Percentiles rank a stretch among this genome's conserved stretches.
Conservation (phyloP, 1,140 invertebrate genomes). For the Hetaerina americana region DNA sequence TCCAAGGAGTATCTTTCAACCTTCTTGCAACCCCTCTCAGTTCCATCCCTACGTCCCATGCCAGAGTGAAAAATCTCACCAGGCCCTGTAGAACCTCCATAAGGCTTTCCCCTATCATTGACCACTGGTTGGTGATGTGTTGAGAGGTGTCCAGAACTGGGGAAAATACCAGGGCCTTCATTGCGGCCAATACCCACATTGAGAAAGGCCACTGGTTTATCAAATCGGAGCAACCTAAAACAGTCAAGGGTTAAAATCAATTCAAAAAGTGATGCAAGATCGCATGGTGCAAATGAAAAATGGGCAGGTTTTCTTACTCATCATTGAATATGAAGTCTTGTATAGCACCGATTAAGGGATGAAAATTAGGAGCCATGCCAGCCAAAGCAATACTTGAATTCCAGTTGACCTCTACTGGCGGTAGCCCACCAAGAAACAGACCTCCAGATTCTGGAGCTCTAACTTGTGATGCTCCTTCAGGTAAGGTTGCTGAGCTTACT, state of each 20-base stretch:
- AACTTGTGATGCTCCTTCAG: slow-evolving; percentile 35
- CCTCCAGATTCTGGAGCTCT: slow-evolving; percentile 35
- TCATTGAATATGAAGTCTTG: slow-evolving; percentile 69
- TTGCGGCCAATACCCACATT: slow-evolving; percentile 55
- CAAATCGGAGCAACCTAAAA: slow-evolving; percentile 46
- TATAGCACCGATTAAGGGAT: slow-evolving; percentile 54
- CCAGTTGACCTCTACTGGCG: slow-evolving; percentile 21
- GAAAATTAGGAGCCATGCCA: slow-evolving; percentile 36
- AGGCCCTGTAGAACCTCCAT: neutral
- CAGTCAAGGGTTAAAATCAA: too few relatives aligned
- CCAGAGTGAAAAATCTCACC: neutral
- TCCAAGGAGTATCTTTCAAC: slow-evolving; percentile 47
- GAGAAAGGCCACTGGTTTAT: slow-evolving; percentile 46
- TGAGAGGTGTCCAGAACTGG: neutral
- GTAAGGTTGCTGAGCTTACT: slow-evolving; percentile 37
- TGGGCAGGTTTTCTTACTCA: slow-evolving; percentile 36
- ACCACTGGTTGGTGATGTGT: neutral
- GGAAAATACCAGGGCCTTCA: neutral
- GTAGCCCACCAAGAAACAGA: slow-evolving; percentile 50
- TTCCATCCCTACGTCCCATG: neutral
- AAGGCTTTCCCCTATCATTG: neutral
- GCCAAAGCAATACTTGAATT: slow-evolving; percentile 31
- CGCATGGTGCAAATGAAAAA: too few relatives aligned
- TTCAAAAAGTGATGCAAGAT: too few relatives aligned
- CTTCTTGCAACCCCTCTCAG: neutral